Percentiles rank a stretch among this genome's conserved stretches.
phyloP scores from a whole-genome alignment of 2,888 invertebrate species.

The Lysandra bellargus region DNA sequence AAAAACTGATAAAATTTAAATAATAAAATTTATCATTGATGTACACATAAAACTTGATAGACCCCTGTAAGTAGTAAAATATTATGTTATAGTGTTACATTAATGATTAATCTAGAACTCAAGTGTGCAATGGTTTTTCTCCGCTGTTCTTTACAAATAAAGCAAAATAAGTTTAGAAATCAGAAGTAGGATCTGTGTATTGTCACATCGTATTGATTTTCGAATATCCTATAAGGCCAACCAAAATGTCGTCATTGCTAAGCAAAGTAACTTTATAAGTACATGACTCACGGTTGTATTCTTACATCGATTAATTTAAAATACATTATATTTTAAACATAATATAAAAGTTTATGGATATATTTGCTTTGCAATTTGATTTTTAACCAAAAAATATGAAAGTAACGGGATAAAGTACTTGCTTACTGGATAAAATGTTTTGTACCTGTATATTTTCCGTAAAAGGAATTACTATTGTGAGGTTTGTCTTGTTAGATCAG shows the following conservation, averaged over 20 bases:
- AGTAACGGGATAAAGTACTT: constrained; percentile 24
- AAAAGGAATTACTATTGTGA: not conserved
- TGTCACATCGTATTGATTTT: constrained; percentile 23
- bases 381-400: not conserved
- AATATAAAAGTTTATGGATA: not conserved
- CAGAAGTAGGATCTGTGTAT: not conserved
- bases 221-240: not conserved
- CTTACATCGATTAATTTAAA: not conserved
- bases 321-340: not conserved
- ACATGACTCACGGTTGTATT: constrained; percentile 19
- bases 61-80: no score
- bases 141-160: not conserved
- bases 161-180: not conserved
- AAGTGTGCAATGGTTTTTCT: not conserved
- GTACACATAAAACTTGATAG: no score
- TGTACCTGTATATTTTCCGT: constrained; percentile 14
- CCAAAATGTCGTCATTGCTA: constrained; percentile 23
- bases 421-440: not conserved
- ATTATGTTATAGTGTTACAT: not conserved
- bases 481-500: not conserved
- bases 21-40: no score
- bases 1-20: no score
- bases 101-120: not conserved
- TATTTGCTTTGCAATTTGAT: not conserved
- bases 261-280: not conserved